Base-by-base conservation (phyloP, 2,797 vertebrate species). In the Urophycis tenuis region DNA sequence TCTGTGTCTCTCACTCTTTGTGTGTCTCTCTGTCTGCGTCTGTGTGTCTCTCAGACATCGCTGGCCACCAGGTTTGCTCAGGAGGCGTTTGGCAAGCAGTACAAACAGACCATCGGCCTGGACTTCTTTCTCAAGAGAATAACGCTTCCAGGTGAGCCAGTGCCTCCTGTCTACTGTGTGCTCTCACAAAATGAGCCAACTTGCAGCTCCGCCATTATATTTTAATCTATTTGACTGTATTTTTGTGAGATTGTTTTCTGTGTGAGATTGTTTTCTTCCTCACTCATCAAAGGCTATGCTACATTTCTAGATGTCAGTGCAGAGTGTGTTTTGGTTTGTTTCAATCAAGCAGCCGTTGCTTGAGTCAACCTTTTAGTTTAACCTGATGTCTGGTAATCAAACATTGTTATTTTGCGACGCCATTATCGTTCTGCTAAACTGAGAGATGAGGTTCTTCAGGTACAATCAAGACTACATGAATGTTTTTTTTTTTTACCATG, bases 81-180 rank as follows among this genome's bases (percentile, higher is more conserved):
- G 93, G 98, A 99, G 92, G 95, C 95, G 45, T 99, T 99, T 91
- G 98, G 95, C 91, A 99, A 98, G 91, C 97, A 97, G 89, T 99
- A 99, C 93, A 99, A 96, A 93, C 98, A 99, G 94, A 99, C 98
- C 84, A 93, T 99, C 84, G 97, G 97, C 89, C 92, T 99, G 93
- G 98, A 99, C 93, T 99, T 99, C 94, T 99, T 99, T 93, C 94
- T 99, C 92, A 99, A 95, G 93, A 97, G 98, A 91, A 96, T 99
- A 93, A 94, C 94, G 74, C 89, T 99, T 91, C 96, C 97, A 96
- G 98, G 98, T 99, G 95, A 96, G 94, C 93, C 82, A 85, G 79
- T 81, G 9, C 60, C 29, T 1, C 3, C 60, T 25, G 29, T 5
- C 25, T 15, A 19, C 22, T 49, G 5, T 17, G 3, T n/a, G n/a